Base-by-base conservation (phyloP, 1,140 invertebrate species). In the Liolophura sinensis region DNA sequence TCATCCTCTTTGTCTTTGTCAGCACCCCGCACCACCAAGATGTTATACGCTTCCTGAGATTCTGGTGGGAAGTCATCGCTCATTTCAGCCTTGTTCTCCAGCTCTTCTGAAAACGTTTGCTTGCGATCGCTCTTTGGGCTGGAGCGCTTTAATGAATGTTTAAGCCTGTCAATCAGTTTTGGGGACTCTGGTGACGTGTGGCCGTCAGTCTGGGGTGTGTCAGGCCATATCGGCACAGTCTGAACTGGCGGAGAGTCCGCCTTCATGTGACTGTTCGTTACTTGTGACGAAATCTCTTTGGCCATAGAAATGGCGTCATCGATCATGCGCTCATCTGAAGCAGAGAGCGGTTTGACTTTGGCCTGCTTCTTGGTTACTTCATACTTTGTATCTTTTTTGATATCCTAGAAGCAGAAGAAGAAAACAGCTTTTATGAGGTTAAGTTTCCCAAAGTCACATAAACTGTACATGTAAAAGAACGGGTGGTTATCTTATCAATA, bases 261-360 rank as follows among this genome's bases (percentile, higher is more conserved):
- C 11, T 66, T 58, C 68, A 70, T 69, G 24, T 73, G 67, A 15
- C 67, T 67, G 20, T 61, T 59, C 15, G 62, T 70, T 20, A 55
- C 64, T n/a, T 74, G 70, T 22, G 71, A 58, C 0, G 93, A 95
- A 63, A 97, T 88, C 84, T 97, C 94, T 85, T 96, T 96, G 25
- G 95, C 95, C 84, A 97, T 88, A 46, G 93, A 94, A 68, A 97
- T 96, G 7, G 95, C 95, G 54, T 92, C 92, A 73, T 98, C 94
- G 40, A 98, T 86, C n/a, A 93, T 94, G 80, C 91, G 92, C 78
- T 96, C 89, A 82, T 98, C 95, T 65, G 95, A 92, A 0, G 94
- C 92, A 24, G 95, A 97, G 84, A 98, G 96, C 16, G 92, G 93
- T 83, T 97, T 97, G 58, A 98, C 80, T 57, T 80, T 80, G 25